phyloP scores from a whole-genome alignment of 2,113 vertebrate genomes.

The Sander lucioperca region DNA sequence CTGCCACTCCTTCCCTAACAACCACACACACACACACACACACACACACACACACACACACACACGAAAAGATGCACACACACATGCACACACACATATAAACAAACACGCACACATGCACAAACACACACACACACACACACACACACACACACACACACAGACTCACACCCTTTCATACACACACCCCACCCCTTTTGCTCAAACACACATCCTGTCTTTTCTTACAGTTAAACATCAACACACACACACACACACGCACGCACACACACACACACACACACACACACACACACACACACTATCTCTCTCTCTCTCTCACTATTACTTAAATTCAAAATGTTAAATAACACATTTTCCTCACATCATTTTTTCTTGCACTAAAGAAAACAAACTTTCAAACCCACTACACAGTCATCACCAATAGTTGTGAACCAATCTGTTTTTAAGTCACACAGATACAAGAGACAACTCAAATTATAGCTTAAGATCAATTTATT shows the following conservation, averaged over 20 bases:
- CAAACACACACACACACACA: slow-evolving; percentile 20
- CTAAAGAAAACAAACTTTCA: not conserved
- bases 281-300: slow-evolving; percentile 16
- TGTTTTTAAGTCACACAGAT: slow-evolving; percentile 43
- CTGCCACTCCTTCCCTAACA: slow-evolving; percentile 73
- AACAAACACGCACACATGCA: slow-evolving; percentile 29
- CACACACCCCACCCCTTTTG: slow-evolving; percentile 70
- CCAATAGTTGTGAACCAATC: slow-evolving; percentile 17
- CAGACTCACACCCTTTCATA: slow-evolving; percentile 62
- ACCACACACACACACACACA: slow-evolving; percentile 55
- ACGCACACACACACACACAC: slow-evolving; percentile 21
- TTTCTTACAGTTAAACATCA: slow-evolving; percentile 62
- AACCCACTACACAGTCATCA: slow-evolving; percentile 23
- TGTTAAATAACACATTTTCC: slow-evolving; percentile 27
- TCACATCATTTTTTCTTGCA: slow-evolving; percentile 10
- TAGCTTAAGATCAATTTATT: slow-evolving; percentile 67
- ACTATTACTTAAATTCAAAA: slow-evolving; percentile 13
- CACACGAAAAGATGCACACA: slow-evolving; percentile 6
- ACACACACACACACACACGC: slow-evolving; percentile 2
- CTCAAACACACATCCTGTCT: slow-evolving; percentile 73
- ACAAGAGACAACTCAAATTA: slow-evolving; percentile 45
- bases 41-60: slow-evolving; percentile 19
- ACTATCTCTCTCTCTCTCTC: not conserved
- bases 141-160: slow-evolving; percentile 37
- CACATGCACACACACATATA: slow-evolving; percentile 33